Percentiles rank a stretch among this genome's conserved stretches.
Conservation (phyloP, 2,888 invertebrate genomes). For the Chrysomela aeneicollis region DNA sequence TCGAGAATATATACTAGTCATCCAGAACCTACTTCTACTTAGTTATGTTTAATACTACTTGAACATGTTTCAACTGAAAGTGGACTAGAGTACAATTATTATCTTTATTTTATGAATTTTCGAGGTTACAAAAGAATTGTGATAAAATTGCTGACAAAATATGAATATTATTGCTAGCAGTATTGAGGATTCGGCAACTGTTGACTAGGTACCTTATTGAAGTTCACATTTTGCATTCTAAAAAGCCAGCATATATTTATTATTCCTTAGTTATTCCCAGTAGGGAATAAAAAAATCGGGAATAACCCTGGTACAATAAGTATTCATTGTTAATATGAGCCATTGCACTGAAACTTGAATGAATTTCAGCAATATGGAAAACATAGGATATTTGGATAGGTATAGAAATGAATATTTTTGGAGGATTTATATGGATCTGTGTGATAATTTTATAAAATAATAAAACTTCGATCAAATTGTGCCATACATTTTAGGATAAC, state of each 20-base stretch:
- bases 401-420: constrained; percentile 2
- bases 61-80: background rate
- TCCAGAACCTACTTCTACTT: constrained; percentile 36
- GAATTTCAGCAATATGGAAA: constrained; percentile 10
- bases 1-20: constrained; percentile 46
- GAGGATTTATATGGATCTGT: constrained; percentile 9
- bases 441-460: constrained; percentile 24
- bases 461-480: constrained; percentile 26
- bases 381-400: background rate
- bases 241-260: background rate
- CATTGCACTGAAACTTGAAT: constrained; percentile 3
- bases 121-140: background rate
- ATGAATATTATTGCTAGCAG: background rate
- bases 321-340: background rate
- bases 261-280: background rate
- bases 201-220: background rate
- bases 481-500: constrained; percentile 30
- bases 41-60: constrained; percentile 7
- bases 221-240: background rate
- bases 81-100: constrained; percentile 3
- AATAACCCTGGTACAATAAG: background rate
- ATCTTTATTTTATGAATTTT: constrained; percentile 6
- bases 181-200: background rate
- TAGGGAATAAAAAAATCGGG: background rate
- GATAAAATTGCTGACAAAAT: background rate